Conservation (phyloP, 2,113 vertebrate genomes). For the Proteles cristata region DNA sequence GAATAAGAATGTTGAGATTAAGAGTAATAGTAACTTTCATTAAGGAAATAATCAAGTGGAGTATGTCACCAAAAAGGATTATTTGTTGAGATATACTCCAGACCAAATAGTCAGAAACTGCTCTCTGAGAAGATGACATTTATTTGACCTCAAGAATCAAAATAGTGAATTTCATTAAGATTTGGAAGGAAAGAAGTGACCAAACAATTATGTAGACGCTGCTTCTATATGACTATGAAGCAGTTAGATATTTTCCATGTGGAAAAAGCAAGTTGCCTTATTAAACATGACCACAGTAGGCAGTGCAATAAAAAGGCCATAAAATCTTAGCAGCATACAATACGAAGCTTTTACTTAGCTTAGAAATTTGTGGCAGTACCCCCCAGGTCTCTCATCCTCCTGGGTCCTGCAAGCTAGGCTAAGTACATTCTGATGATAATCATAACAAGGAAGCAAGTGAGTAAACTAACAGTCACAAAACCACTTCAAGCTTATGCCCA, state of each 20-base stretch:
- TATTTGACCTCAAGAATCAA: not conserved
- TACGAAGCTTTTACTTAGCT: not conserved
- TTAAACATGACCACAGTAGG: not conserved
- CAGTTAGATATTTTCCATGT: not conserved
- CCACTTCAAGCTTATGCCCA: not conserved
- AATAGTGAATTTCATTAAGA: not conserved
- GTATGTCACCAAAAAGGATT: not conserved
- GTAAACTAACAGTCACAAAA: not conserved
- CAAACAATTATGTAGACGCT: not conserved
- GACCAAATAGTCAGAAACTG: not conserved
- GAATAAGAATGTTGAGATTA: constrained; percentile 17
- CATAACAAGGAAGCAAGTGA: not conserved
- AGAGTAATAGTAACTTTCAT: not conserved
- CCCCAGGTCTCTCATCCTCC: fast-evolving
- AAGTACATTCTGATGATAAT: not conserved
- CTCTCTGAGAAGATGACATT: not conserved
- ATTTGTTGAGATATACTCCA: not conserved
- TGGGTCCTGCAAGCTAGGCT: not conserved
- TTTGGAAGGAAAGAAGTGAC: not conserved
- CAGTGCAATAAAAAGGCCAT: not conserved
- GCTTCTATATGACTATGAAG: not conserved
- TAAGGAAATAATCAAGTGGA: not conserved
- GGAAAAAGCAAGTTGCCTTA: not conserved
- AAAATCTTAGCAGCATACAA: not conserved
- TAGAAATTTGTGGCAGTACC: not conserved